Evolutionary conservation across 1,140 invertebrate species (phyloP), one percentile per base, ranked within the genome.

Genomic region (Hyposmocoma kahamanoa): DNA sequence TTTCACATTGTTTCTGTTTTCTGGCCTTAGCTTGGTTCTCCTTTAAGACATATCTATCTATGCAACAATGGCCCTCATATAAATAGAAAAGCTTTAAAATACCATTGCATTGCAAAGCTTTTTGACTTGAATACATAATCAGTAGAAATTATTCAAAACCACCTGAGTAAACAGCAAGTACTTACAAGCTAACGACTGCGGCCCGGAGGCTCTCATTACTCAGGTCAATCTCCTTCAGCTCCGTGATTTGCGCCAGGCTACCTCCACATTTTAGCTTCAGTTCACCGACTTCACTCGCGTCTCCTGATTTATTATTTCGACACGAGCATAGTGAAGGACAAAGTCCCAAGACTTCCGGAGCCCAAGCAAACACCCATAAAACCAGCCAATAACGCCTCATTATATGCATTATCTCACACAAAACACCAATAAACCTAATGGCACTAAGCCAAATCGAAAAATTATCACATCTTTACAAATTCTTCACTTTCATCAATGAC

Each of bases 291-390:
- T 81, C 83, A 30, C 52, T 10, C 15, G 49, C 44, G 17, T 65
- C 53, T 34, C 66, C 69, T 4, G 57, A 62, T 36, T 73, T 79
- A 32, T 65, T 80, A 42, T 69, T 71, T 45, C 77, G 80, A 38
- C 84, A 85, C 9, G 63, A 63, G 59, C 84, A 86, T 34, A 86
- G 51, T n/a, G 84, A 86, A 19, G 84, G 84, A 58, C 84, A 86
- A 44, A 70, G 75, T 21, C 69, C 68, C 32, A 61, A 41, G 17
- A 54, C 65, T 3, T 45, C 49, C 36, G 68, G 50, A 26, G 67
- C 60, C 32, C 63, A 53, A n/a, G 78, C 48, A 36, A 75, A 45
- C 45, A 60, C 47, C 39, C 75, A 43, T 42, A 67, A 36, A 54
- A 75, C 34, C 53, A 75, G 49, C 46, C 51, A 47, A 22, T 63